Conservation (phyloP, 2,113 vertebrate genomes). For the Catharus bicknelli region DNA sequence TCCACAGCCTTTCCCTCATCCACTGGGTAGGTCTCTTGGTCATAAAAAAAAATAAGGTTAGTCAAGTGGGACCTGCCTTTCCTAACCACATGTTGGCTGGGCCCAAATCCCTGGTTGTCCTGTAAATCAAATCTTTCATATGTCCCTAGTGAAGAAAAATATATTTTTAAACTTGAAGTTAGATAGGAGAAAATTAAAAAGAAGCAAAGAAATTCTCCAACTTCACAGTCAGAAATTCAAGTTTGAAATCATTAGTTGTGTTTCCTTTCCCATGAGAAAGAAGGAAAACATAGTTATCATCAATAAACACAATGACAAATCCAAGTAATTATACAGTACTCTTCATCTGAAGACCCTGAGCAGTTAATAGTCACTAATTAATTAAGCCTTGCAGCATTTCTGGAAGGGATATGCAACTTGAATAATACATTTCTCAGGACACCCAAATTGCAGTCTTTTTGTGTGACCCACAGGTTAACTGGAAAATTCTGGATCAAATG, state of each 20-base stretch:
- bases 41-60: background rate
- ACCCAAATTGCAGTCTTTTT: background rate
- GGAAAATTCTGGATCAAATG: background rate
- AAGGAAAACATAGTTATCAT: background rate
- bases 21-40: no score
- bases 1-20: background rate
- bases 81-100: background rate
- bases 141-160: background rate
- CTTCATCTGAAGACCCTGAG: background rate
- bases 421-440: background rate
- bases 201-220: background rate
- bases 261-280: background rate
- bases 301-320: background rate
- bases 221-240: background rate
- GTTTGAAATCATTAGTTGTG: background rate
- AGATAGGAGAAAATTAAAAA: background rate
- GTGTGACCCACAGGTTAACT: background rate
- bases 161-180: background rate
- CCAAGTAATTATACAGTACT: background rate
- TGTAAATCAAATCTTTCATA: background rate
- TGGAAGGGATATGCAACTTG: background rate
- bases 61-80: background rate
- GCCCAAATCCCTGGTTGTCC: background rate
- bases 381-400: conserved; percentile 15
- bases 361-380: conserved; percentile 23